Evolutionary conservation across 2,797 vertebrate species (phyloP).

Genomic region (Spatula versicolor): DNA sequence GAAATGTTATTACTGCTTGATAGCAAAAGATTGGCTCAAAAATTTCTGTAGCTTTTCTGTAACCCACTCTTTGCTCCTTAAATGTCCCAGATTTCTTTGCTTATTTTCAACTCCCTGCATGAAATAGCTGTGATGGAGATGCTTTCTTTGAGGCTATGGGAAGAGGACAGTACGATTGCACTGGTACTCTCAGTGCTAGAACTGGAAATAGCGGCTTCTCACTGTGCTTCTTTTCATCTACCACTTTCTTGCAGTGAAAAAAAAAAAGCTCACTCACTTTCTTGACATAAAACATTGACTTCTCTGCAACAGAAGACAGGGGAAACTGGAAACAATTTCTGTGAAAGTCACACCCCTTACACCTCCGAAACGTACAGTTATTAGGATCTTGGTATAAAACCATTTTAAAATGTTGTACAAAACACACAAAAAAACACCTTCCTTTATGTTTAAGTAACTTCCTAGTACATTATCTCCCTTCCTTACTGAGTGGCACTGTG

Average conservation of each 20-base stretch:
- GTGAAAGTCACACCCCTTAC: neutral
- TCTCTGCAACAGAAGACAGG: neutral
- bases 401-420: neutral
- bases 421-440: neutral
- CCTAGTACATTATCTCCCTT: neutral
- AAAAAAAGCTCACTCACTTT: slow-evolving; percentile 21
- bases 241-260: slow-evolving; percentile 47
- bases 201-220: slow-evolving; percentile 42
- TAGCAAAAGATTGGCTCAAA: neutral
- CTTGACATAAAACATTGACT: neutral
- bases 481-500: fast-evolving
- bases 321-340: slow-evolving; percentile 13
- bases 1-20: neutral
- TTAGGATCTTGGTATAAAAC: neutral
- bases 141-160: neutral
- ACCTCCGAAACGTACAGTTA: neutral
- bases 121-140: neutral
- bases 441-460: neutral
- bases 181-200: slow-evolving; percentile 22
- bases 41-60: neutral
- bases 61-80: neutral
- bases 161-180: neutral
- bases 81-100: neutral
- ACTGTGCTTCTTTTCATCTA: slow-evolving; percentile 54
- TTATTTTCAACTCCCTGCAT: neutral